phyloP scores from a whole-genome alignment of 2,797 vertebrate genomes.

The Setipinna tenuifilis region DNA sequence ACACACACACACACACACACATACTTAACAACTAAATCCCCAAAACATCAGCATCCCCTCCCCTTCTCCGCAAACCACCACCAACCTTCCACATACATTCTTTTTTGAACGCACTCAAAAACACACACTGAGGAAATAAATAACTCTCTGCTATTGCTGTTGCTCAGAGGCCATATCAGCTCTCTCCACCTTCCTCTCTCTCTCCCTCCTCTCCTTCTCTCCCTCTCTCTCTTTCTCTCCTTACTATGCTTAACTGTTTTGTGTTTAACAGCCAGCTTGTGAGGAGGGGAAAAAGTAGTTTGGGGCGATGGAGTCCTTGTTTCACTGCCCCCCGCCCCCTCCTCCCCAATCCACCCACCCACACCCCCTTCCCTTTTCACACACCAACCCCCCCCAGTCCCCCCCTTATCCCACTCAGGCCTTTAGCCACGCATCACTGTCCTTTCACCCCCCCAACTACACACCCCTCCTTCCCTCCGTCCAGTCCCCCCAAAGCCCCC shows the following conservation, averaged over 20 bases:
- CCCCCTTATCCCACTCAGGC: slow-evolving; percentile 32
- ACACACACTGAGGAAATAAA: slow-evolving; percentile 57
- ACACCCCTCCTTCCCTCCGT: too few relatives aligned
- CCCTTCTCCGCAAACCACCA: slow-evolving; percentile 40
- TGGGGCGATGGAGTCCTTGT: not conserved
- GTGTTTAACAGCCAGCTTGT: not conserved
- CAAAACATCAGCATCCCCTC: too few relatives aligned
- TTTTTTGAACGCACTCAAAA: not conserved
- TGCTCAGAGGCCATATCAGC: not conserved
- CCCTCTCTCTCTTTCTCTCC: slow-evolving; percentile 28
- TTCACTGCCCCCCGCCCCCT: not conserved
- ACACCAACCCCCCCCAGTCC: not conserved
- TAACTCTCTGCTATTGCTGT: slow-evolving; percentile 58
- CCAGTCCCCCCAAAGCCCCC: not conserved
- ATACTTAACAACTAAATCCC: too few relatives aligned
- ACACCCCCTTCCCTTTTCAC: not conserved
- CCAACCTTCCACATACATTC: not conserved
- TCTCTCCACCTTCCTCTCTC: slow-evolving; percentile 25
- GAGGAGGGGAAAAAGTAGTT: not conserved
- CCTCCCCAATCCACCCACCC: too few relatives aligned
- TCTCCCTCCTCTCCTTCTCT: slow-evolving; percentile 26
- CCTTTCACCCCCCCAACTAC: not conserved
- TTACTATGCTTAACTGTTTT: not conserved
- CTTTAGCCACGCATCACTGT: slow-evolving; percentile 16
- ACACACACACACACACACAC: too few relatives aligned